Base-by-base conservation (phyloP, 1,140 invertebrate genomes). In the Diuraphis noxia region DNA sequence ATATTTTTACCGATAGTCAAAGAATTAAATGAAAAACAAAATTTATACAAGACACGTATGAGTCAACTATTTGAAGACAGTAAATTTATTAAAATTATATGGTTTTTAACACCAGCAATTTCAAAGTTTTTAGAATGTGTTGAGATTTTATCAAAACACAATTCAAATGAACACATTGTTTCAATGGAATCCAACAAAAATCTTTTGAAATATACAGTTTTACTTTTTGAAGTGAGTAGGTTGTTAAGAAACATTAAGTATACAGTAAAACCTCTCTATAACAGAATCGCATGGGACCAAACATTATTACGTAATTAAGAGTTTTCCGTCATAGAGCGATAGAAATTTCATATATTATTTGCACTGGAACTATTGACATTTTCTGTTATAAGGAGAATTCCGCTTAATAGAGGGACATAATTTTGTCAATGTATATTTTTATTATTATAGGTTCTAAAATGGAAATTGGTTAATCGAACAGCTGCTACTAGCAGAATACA, bases 91-190 rank as follows among this genome's bases (percentile, higher is more conserved):
- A 94, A 95, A 10, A 93, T 94, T 23, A 93, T 96, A 7, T 95
- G 95, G 91, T 93, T 94, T 63, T 92, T 96, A 9, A 94, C 95
- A 21, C 95, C 95, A 10, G 95, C 95, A 34, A 94, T 96, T 5
- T 94, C 94, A 36, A 93, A 93, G 2, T 95, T 94, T 86, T 93
- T 95, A 4, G 93, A 94, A 92, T 94, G 93, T 8, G 93, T 94
- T 25, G 87, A 92, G 30, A 49, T 34, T 23, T 52, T 92, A 10
- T 79, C 82, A 13, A 88, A 92, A 23, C 43, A 91, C 1, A 91
- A 91, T 21, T 8, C n/a, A 19, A 82, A 92, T 92, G 91, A 38
- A 72, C 92, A 38, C 77, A 92, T 84, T 72, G 91, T 91, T 56
- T 92, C 41, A 85, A 91, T 81, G 40, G 63, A 46, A 38, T 91